Conservation (phyloP, 2,888 invertebrate species). For the Limenitis camilla region DNA sequence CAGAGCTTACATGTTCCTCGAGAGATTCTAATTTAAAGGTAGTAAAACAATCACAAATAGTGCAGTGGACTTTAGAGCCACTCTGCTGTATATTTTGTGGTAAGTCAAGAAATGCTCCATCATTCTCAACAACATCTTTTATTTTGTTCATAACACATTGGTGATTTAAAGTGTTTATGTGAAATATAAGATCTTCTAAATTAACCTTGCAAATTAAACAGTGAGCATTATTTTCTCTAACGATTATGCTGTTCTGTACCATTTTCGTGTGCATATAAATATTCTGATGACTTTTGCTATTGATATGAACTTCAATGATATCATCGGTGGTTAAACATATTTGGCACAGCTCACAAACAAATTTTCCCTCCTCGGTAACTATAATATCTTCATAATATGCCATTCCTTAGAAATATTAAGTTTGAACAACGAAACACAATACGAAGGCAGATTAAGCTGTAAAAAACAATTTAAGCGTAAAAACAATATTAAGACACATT, state of each 20-base stretch:
- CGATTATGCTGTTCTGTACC: constrained; percentile 32
- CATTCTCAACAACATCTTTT: constrained; percentile 29
- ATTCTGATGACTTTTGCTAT: constrained; percentile 29
- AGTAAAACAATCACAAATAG: constrained; percentile 32
- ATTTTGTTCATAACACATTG: constrained; percentile 24
- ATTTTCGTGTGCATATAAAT: constrained; percentile 32
- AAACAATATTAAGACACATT: no score
- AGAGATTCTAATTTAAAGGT: constrained; percentile 28
- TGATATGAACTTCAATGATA: constrained; percentile 33
- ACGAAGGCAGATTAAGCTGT: no score
- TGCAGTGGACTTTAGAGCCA: constrained; percentile 28
- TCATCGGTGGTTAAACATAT: constrained; percentile 26
- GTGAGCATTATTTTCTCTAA: constrained; percentile 11
- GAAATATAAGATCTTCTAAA: constrained; percentile 21
- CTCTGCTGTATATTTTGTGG: constrained; percentile 26
- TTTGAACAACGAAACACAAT: neutral
- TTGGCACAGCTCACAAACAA: constrained; percentile 38
- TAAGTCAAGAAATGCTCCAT: constrained; percentile 36
- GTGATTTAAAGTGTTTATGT: constrained; percentile 32
- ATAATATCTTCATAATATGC: constrained; percentile 39
- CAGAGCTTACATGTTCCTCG: constrained; percentile 29
- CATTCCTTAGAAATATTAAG: constrained; percentile 20
- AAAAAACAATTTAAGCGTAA: no score
- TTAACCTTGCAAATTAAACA: constrained; percentile 34
- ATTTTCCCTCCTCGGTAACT: constrained; percentile 26